These are phyloP conservation scores for Phanerotoma sp. DNA, from an alignment of 2,888 invertebrate species.

Conservation along the genomic window DNA sequence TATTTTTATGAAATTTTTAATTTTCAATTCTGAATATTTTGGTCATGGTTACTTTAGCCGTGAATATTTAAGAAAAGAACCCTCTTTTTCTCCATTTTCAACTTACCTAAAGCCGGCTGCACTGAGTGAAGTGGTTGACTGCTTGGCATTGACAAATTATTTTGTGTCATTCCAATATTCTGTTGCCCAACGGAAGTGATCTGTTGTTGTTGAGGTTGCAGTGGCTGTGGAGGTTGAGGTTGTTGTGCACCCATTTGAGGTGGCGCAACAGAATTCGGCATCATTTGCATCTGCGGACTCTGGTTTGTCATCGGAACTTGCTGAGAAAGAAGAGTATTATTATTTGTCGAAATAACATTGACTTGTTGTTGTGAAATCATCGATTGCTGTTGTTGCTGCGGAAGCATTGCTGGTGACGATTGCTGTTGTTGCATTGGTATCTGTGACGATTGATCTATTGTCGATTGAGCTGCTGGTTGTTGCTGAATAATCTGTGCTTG, in stretches of 20 bases:
- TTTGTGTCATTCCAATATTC: slow-evolving; percentile 38
- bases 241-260: slow-evolving; percentile 38
- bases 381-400: slow-evolving; percentile 35
- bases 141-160: slow-evolving; percentile 36
- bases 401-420: slow-evolving; percentile 27
- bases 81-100: too few species aligned
- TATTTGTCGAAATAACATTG: slow-evolving; percentile 41
- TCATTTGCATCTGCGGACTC: slow-evolving; percentile 16
- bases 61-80: too few species aligned
- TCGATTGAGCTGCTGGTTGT: background rate
- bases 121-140: slow-evolving; percentile 26
- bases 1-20: too few species aligned
- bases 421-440: slow-evolving; percentile 37
- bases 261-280: slow-evolving; percentile 32
- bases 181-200: slow-evolving; percentile 42
- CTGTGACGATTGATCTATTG: slow-evolving; percentile 29
- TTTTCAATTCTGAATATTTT: slow-evolving; percentile 48
- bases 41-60: too few species aligned
- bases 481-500: slow-evolving; percentile 34
- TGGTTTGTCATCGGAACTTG: slow-evolving; percentile 43
- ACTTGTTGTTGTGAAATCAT: slow-evolving; percentile 37
- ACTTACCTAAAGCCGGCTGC: slow-evolving; percentile 43
- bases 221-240: slow-evolving; percentile 37
- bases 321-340: slow-evolving; percentile 39
- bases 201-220: slow-evolving; percentile 38